Evolutionary conservation across 2,888 invertebrate genomes (phyloP).

Genomic region (Oegoconia quadripuncta): DNA sequence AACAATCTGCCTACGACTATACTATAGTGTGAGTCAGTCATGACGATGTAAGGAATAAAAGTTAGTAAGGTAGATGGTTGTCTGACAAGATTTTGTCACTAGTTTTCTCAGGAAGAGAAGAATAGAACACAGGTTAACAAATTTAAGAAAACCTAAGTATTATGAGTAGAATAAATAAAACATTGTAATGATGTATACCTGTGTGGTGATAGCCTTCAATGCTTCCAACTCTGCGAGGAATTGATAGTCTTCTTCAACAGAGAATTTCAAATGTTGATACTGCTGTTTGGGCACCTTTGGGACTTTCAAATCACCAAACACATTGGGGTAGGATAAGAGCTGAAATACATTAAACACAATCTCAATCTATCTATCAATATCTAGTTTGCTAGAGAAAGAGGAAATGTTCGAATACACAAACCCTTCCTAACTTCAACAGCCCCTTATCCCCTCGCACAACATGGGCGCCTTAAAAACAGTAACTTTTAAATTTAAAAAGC

Average conservation of each 20-base stretch:
- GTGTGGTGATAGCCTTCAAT: slow-evolving; percentile 77
- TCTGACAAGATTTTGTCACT: too few species aligned
- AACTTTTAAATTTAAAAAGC: too few species aligned
- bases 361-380: too few species aligned
- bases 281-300: slow-evolving; percentile 46
- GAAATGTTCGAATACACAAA: not conserved
- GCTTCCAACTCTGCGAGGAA: slow-evolving; percentile 81
- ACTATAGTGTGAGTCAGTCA: too few species aligned
- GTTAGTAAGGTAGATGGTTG: too few species aligned
- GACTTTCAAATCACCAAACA: slow-evolving; percentile 53
- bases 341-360: slow-evolving; percentile 40
- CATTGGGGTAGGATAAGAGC: slow-evolving; percentile 53
- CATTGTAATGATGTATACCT: slow-evolving; percentile 39
- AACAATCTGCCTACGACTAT: too few species aligned
- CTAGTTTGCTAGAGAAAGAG: too few species aligned
- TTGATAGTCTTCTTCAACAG: slow-evolving; percentile 79
- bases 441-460: not conserved
- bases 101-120: too few species aligned
- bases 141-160: not conserved
- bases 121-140: too few species aligned
- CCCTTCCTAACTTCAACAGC: not conserved
- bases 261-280: slow-evolving; percentile 50
- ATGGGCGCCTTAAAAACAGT: too few species aligned
- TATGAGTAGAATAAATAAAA: not conserved
- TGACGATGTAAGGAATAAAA: too few species aligned